Percentiles rank a stretch among this genome's conserved stretches.
Evolutionary conservation across 2,797 vertebrate genomes (phyloP).

Genomic region (Tarsius wallacei): DNA sequence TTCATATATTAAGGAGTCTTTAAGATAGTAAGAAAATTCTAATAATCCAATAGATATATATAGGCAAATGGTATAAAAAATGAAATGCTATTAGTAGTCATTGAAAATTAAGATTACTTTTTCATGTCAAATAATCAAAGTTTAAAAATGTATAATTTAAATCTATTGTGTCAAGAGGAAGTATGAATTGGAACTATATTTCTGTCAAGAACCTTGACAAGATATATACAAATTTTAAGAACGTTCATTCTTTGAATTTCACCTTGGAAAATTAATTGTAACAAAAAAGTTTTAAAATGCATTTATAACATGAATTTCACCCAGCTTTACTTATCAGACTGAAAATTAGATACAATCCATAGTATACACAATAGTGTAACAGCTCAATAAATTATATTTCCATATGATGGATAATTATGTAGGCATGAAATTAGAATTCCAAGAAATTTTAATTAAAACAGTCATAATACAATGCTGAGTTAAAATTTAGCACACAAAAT

Average conservation of each 20-base stretch:
- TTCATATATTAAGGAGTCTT: not conserved
- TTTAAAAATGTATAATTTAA: not conserved
- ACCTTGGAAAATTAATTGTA: not conserved
- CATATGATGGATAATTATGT: not conserved
- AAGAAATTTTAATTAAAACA: conserved; percentile 35
- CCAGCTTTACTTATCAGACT: not conserved
- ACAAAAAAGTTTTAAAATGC: not conserved
- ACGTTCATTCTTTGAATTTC: not conserved
- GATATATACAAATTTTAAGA: not conserved
- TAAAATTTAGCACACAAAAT: not conserved
- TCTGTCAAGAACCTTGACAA: not conserved
- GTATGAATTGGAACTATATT: not conserved
- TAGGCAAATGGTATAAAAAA: not conserved
- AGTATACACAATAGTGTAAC: not conserved
- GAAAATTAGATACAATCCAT: not conserved
- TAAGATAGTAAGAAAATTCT: not conserved
- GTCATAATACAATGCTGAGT: not conserved
- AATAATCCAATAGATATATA: not conserved
- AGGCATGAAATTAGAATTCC: conserved; percentile 7
- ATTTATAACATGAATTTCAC: not conserved
- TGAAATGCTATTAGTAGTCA: not conserved
- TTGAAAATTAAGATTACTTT: not conserved
- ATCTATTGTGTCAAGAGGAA: conserved; percentile 11
- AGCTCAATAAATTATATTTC: conserved; percentile 12
- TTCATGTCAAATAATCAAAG: not conserved